Evolutionary conservation across 2,113 vertebrate species (phyloP).

Genomic region (Glaucidium brasilianum): DNA sequence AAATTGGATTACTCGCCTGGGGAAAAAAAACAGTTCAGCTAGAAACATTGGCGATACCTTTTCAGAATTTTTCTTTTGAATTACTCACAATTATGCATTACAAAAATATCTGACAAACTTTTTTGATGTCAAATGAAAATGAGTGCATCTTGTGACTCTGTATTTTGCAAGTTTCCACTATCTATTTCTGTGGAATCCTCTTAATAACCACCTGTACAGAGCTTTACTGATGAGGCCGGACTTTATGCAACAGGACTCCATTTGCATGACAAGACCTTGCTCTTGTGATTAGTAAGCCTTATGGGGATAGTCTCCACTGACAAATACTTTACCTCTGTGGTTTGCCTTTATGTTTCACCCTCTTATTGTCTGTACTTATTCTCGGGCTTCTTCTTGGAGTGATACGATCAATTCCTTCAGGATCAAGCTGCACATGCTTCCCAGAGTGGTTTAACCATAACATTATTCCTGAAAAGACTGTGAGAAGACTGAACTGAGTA

Average conservation of each 20-base stretch:
- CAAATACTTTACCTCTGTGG: not conserved
- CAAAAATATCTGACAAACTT: not conserved
- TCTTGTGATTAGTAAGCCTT: not conserved
- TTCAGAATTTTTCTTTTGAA: conserved; percentile 7
- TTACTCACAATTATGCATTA: not conserved
- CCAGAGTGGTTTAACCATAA: not conserved
- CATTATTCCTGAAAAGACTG: not conserved
- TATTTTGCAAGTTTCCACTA: not conserved
- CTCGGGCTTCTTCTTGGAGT: not conserved
- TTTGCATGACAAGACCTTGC: not conserved
- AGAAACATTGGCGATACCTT: not conserved
- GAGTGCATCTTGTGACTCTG: not conserved
- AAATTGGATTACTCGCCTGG: conserved; percentile 53
- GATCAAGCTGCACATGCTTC: not conserved
- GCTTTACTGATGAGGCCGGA: not conserved
- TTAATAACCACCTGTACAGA: not conserved
- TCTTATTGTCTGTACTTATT: not conserved
- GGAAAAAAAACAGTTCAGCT: not conserved
- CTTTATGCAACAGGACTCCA: not conserved
- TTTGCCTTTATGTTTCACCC: not conserved
- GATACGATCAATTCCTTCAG: not conserved
- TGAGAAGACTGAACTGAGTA: not conserved
- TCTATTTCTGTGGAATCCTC: not conserved
- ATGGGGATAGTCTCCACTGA: not conserved
- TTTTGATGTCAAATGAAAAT: not conserved